Evolutionary conservation across 2,797 vertebrate genomes (phyloP), one percentile per base, ranked within the genome.

Genomic region (Botia kubotai): DNA sequence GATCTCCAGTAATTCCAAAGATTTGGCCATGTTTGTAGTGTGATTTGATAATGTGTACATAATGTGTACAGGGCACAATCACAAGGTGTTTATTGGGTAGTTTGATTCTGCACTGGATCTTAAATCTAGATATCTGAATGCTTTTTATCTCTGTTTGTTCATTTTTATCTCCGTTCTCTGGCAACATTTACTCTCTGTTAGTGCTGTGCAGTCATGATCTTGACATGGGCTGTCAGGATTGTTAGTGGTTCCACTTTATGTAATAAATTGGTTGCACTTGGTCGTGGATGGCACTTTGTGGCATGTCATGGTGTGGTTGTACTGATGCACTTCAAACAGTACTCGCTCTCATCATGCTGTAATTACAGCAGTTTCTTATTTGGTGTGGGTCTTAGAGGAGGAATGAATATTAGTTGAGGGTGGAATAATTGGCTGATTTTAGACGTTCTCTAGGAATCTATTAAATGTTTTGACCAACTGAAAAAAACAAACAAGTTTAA

Each of bases 1-100:
- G 58, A 36, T 65, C 29, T 36, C 62, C 16, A 65, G 29, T 33
- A 65, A 65, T 75, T 2, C 62, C 29, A n/a, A 17, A 36, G 26
- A 36, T 53, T 16, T 75, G 6, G 5, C 11, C 23, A 75, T 17
- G 65, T 66, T 63, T 66, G 46, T 74, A 48, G 19, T 65, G 48
- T 55, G 62, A 17, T 21, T 23, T 75, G n/a, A 53, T 29, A 29
- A 62, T 50, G 16, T 76, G 26, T 53, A 53, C 26, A 53, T 29
- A 29, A 62, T 50, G 16, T 76, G 26, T 53, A 53, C 26, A 39
- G 33, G 3, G 33, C 63, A 62, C 55, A 75, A 17, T n/a, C 11
- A 26, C 50, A 16, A 50, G 26, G 50, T 63, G 16, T 62, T 33
- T 16, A 50, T 57, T 17, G 17, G 29, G 43, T 43, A 12, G 13